Conservation (phyloP, 2,888 invertebrate species). For the Pseudoips prasinana region DNA sequence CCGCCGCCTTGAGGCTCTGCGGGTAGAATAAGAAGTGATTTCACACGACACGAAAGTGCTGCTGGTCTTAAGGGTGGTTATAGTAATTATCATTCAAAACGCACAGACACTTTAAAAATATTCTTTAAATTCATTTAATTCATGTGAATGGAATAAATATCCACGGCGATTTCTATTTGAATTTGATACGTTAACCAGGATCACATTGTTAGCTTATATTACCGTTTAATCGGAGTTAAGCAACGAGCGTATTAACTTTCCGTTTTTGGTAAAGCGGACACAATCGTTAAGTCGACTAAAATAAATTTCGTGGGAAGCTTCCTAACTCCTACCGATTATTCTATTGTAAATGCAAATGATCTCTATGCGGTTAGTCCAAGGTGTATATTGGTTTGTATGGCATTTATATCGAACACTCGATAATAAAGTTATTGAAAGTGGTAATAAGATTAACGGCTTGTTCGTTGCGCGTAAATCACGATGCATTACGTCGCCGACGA, state of each 20-base stretch:
- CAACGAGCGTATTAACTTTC: constrained; percentile 60
- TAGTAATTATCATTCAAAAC: constrained; percentile 52
- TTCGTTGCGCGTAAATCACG: constrained; percentile 76
- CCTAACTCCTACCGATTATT: constrained; percentile 51
- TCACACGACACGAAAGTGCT: constrained; percentile 58
- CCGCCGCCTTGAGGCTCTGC: constrained; percentile 50
- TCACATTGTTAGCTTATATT: constrained; percentile 47
- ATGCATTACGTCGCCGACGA: constrained; percentile 77
- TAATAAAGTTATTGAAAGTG: constrained; percentile 81
- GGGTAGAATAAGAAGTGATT: constrained; percentile 62
- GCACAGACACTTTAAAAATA: constrained; percentile 35
- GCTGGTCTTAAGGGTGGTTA: constrained; percentile 25
- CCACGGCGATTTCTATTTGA: constrained; percentile 23
- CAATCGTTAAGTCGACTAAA: constrained; percentile 73
- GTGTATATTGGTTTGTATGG: constrained; percentile 58
- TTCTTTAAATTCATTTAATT: too few relatives aligned
- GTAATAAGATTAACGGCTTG: constrained; percentile 79
- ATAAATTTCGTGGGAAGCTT: constrained; percentile 74
- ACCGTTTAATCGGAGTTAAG: constrained; percentile 60
- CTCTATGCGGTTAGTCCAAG: constrained; percentile 49
- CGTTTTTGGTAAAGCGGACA: constrained; percentile 63
- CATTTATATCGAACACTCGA: constrained; percentile 50
- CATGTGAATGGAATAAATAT: constrained; percentile 23
- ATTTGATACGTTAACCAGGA: constrained; percentile 42
- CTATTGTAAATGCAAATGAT: constrained; percentile 47